Conservation (phyloP, 1,140 invertebrate genomes). For the Drosophila kikkawai region DNA sequence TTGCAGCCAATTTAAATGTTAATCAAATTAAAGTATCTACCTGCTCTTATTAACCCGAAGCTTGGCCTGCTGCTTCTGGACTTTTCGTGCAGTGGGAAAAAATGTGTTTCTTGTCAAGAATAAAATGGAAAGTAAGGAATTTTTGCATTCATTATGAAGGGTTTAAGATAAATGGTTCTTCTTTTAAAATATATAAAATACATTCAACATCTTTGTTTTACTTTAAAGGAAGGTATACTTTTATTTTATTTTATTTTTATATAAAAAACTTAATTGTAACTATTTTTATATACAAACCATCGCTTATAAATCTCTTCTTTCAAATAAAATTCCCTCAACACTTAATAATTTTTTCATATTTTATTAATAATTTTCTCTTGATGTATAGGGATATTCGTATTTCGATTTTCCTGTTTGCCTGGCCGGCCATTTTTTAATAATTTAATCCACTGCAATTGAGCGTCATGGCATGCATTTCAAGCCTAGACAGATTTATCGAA, state of each 20-base stretch:
- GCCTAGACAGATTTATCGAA: slow-evolving; percentile 77
- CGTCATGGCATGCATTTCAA: slow-evolving; percentile 63
- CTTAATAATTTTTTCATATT: neutral
- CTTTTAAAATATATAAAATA: too few relatives aligned
- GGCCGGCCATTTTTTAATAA: slow-evolving; percentile 71
- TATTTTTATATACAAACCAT: too few relatives aligned
- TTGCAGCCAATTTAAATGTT: slow-evolving; percentile 68
- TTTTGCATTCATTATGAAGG: too few relatives aligned
- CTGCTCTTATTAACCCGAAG: slow-evolving; percentile 57
- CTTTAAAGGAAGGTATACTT: too few relatives aligned
- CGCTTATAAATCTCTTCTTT: too few relatives aligned
- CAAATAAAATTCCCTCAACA: too few relatives aligned
- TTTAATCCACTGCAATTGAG: slow-evolving; percentile 82
- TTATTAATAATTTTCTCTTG: neutral
- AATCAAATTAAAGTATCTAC: slow-evolving; percentile 73
- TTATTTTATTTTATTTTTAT: too few relatives aligned
- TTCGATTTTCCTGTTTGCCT: slow-evolving; percentile 51
- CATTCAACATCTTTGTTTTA: too few relatives aligned
- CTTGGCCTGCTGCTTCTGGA: neutral
- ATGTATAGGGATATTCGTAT: slow-evolving; percentile 37
- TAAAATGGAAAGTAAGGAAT: neutral
- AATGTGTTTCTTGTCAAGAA: neutral
- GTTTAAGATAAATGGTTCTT: too few relatives aligned
- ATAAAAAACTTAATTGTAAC: too few relatives aligned
- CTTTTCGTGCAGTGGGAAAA: slow-evolving; percentile 4